phyloP scores from a whole-genome alignment of 2,888 invertebrate genomes.

The Neoscelio sp. region DNA sequence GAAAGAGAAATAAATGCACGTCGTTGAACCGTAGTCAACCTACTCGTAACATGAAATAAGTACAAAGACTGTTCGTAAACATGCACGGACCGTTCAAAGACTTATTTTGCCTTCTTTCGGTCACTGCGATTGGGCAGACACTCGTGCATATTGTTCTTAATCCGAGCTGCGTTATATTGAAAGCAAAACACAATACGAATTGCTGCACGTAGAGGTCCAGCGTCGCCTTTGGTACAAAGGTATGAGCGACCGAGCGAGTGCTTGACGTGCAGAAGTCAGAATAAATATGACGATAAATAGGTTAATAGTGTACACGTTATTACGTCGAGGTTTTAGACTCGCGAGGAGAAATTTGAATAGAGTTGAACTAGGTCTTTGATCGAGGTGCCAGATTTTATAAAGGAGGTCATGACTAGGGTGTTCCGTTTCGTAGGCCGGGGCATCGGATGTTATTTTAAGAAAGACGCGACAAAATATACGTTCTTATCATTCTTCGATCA shows the following conservation, averaged over 20 bases:
- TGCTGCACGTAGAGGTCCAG: background rate
- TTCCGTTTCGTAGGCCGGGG: too few species aligned
- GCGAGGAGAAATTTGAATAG: too few species aligned
- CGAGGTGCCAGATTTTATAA: too few species aligned
- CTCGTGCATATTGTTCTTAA: background rate
- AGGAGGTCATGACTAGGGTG: too few species aligned
- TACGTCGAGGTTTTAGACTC: too few species aligned
- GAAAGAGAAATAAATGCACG: slow-evolving; percentile 70
- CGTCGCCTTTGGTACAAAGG: background rate
- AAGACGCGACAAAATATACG: too few species aligned
- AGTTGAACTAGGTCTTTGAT: too few species aligned
- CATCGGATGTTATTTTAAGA: too few species aligned
- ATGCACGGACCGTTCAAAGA: slow-evolving; percentile 38
- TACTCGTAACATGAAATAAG: slow-evolving; percentile 58
- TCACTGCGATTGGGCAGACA: background rate
- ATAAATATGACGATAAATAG: too few species aligned
- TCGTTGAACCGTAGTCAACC: slow-evolving; percentile 46
- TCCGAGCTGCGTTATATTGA: slow-evolving; percentile 3
- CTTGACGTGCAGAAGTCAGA: too few species aligned
- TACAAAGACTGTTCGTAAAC: slow-evolving; percentile 23
- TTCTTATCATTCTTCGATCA: too few species aligned
- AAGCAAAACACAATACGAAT: background rate
- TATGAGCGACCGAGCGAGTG: background rate
- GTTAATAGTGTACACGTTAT: too few species aligned
- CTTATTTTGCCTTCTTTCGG: slow-evolving; percentile 25